Evolutionary conservation across 64 coral and sea anemone species (phyloP).

Genomic region (Stylophora pistillata): DNA sequence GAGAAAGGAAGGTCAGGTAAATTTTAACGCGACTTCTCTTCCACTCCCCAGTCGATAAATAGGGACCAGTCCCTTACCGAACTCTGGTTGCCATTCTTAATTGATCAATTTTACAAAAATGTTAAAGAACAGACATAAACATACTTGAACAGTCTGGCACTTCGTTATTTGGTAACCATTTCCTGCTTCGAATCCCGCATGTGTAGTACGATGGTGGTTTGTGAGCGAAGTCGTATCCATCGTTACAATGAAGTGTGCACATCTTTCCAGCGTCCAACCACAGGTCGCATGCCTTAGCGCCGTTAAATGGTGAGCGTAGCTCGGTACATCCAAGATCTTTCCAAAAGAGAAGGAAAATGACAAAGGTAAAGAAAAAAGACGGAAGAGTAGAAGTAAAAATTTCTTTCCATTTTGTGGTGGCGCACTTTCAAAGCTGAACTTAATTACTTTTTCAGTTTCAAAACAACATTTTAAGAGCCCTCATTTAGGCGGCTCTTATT

Average conservation of each 20-base stretch:
- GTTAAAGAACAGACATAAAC: background rate
- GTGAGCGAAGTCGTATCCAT: background rate
- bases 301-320: constrained; percentile 21
- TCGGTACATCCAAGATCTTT: background rate
- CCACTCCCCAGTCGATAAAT: too few species aligned
- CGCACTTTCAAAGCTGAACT: too few species aligned
- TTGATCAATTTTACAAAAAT: background rate
- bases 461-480: too few species aligned
- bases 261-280: too few species aligned
- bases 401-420: background rate
- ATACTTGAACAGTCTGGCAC: constrained; percentile 53
- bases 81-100: background rate
- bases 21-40: too few species aligned
- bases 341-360: too few species aligned
- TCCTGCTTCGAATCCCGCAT: background rate
- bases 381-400: background rate
- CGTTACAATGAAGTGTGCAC: constrained; percentile 39
- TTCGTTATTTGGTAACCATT: constrained; percentile 13
- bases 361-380: background rate
- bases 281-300: constrained; percentile 27
- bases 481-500: too few species aligned
- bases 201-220: background rate
- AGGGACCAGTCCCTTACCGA: background rate
- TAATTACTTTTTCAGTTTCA: too few species aligned
- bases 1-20: too few species aligned